A percentile compares a stretch with the other conserved stretches of the same genome.
These are phyloP conservation scores for Kryptolebias marmoratus DNA, from an alignment of 2,113 vertebrate genomes.

Conservation along the genomic window DNA sequence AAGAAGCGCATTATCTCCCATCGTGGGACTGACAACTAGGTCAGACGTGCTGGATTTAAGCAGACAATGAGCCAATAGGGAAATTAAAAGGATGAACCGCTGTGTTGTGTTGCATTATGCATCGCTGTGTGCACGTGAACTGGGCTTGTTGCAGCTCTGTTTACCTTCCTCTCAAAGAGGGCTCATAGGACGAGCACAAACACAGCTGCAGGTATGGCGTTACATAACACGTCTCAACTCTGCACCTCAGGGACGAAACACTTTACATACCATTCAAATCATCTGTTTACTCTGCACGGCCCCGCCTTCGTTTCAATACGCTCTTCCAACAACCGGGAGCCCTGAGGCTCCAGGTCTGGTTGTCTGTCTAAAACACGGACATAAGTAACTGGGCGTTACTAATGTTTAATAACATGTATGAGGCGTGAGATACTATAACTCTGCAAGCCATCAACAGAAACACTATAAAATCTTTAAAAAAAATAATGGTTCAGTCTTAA, in stretches of 20 bases:
- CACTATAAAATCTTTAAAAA: too few species aligned
- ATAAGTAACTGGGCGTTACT: too few species aligned
- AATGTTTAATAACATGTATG: too few species aligned
- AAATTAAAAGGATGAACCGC: slow-evolving; percentile 40
- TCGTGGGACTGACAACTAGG: slow-evolving; percentile 55
- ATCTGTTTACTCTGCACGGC: slow-evolving; percentile 42
- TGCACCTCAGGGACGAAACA: slow-evolving; percentile 37
- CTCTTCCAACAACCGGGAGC: neutral
- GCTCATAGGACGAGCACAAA: slow-evolving; percentile 2
- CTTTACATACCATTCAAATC: slow-evolving; percentile 69
- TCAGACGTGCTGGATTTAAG: slow-evolving; percentile 55
- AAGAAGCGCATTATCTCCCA: slow-evolving; percentile 54
- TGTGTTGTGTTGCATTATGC: slow-evolving; percentile 18
- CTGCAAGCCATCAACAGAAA: too few species aligned
- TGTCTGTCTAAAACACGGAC: too few species aligned
- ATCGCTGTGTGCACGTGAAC: neutral
- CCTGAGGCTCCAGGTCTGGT: neutral
- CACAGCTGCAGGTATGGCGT: slow-evolving; percentile 45
- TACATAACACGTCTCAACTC: slow-evolving; percentile 51
- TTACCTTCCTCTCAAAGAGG: slow-evolving; percentile 6
- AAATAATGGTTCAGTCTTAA: too few species aligned
- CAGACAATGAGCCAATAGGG: slow-evolving; percentile 44
- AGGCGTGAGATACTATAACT: too few species aligned
- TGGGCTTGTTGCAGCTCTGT: slow-evolving; percentile 8
- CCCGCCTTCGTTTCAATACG: slow-evolving; percentile 24